Evolutionary conservation across 2,888 invertebrate genomes (phyloP).

Genomic region (Melitaea athalia): DNA sequence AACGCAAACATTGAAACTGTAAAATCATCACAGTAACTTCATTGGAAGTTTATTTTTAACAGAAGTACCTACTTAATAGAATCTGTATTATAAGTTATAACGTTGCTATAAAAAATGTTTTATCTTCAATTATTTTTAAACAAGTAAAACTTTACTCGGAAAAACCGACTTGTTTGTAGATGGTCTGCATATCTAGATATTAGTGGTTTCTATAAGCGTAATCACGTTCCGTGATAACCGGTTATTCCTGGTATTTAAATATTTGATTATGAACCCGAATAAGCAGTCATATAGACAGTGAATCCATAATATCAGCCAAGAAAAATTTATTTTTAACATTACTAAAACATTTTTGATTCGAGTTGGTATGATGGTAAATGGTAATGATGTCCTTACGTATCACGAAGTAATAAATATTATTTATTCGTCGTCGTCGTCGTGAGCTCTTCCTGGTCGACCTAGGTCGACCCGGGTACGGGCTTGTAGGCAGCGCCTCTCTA

Average conservation of each 20-base stretch:
- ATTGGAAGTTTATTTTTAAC: conserved; percentile 6
- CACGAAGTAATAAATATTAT: background rate
- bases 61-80: conserved; percentile 7
- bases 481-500: too few species aligned
- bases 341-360: too few species aligned
- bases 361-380: too few species aligned
- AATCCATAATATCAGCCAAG: too few species aligned
- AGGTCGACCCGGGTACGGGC: too few species aligned
- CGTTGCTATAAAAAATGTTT: background rate
- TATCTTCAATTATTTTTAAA: conserved; percentile 2
- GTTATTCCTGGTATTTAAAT: background rate
- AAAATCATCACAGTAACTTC: conserved; percentile 17
- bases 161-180: background rate
- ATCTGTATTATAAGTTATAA: conserved; percentile 1
- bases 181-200: background rate
- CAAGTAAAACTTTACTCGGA: background rate
- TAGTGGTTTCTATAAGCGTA: conserved; percentile 8
- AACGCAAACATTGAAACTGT: conserved; percentile 8
- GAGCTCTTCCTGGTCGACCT: too few species aligned
- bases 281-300: background rate
- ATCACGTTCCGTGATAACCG: conserved; percentile 4
- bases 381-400: too few species aligned
- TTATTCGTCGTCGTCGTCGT: too few species aligned
- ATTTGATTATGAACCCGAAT: background rate
- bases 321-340: background rate